These are phyloP conservation scores for Caloenas nicobarica DNA, from an alignment of 2,113 vertebrate species.

Conservation along the genomic window DNA sequence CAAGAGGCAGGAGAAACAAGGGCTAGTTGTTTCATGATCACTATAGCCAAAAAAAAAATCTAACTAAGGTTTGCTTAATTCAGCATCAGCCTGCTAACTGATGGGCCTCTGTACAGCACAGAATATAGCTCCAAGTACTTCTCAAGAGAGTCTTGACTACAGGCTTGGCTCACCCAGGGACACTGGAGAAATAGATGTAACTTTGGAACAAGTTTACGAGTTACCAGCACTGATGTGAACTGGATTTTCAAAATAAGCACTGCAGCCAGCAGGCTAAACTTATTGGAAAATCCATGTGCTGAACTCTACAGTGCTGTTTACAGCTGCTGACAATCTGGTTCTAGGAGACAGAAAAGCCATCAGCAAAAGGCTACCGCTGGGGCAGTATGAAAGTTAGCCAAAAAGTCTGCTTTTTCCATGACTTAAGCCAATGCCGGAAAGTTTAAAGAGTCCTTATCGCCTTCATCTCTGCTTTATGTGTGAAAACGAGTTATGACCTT, in stretches of 20 bases:
- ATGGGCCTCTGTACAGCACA: background rate
- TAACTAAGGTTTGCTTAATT: background rate
- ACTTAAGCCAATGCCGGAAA: conserved; percentile 43
- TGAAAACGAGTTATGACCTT: conserved; percentile 57
- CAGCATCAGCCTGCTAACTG: background rate
- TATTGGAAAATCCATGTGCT: background rate
- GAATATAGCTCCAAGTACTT: background rate
- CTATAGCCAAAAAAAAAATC: background rate
- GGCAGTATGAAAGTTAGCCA: conserved; percentile 11
- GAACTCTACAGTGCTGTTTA: background rate
- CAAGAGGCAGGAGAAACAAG: background rate
- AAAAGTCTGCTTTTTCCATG: conserved; percentile 49
- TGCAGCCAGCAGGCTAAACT: conserved; percentile 7
- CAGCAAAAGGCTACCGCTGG: background rate
- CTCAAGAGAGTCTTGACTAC: background rate
- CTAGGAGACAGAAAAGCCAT: conserved; percentile 42
- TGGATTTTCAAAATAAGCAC: conserved; percentile 13
- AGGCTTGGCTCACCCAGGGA: background rate
- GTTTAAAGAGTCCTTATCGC: conserved; percentile 43
- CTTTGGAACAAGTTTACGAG: background rate
- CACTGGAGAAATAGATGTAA: background rate
- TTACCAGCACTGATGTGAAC: background rate
- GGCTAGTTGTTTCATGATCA: background rate
- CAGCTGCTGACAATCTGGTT: background rate
- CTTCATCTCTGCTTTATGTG: conserved; percentile 44